Conservation (phyloP, 2,888 invertebrate species). For the Temnothorax ravouxi region DNA sequence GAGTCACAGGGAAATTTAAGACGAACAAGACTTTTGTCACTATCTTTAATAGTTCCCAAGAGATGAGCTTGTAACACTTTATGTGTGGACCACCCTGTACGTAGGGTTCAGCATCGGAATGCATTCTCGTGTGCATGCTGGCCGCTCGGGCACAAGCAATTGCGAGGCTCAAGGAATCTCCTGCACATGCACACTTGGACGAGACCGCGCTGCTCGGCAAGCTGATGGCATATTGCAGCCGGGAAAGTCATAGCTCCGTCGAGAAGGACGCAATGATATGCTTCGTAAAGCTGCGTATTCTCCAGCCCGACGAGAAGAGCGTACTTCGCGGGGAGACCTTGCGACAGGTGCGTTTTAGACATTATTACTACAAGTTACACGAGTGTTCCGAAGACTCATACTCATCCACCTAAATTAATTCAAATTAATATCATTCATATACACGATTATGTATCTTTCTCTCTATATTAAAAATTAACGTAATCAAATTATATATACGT, state of each 20-base stretch:
- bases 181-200: conserved; percentile 93
- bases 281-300: conserved; percentile 95
- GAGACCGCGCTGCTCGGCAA: conserved; percentile 96
- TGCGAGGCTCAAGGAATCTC: conserved; percentile 91
- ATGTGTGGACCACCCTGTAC: conserved; percentile 34
- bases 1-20: neutral
- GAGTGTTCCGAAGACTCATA: neutral
- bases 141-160: conserved; percentile 97
- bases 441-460: neutral
- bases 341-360: conserved; percentile 88
- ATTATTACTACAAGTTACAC: neutral
- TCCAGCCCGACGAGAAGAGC: conserved; percentile 95
- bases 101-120: conserved; percentile 98
- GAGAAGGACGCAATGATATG: conserved; percentile 98
- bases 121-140: conserved; percentile 96
- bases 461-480: neutral
- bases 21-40: neutral
- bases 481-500: neutral
- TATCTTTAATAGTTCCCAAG: neutral
- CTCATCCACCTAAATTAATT: neutral
- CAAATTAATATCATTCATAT: neutral
- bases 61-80: conserved; percentile 1
- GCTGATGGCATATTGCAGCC: conserved; percentile 97
- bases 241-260: conserved; percentile 96
- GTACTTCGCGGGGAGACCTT: conserved; percentile 93